Percentiles rank a stretch among this genome's conserved stretches.
phyloP scores from a whole-genome alignment of 2,113 vertebrate species.

The Turdus rufiventris region DNA sequence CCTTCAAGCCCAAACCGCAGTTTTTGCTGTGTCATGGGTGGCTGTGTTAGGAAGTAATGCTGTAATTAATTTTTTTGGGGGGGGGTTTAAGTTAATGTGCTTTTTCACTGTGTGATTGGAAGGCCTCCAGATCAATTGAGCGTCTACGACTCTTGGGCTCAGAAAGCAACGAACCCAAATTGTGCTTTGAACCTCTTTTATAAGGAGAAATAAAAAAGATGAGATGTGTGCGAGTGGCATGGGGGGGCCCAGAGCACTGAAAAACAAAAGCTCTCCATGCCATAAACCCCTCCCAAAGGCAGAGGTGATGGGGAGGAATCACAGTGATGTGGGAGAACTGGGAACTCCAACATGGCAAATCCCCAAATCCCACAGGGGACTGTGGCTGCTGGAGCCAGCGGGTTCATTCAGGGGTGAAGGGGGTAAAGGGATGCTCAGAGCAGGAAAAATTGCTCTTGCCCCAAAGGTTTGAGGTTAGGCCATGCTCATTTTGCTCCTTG shows the following conservation, averaged over 20 bases:
- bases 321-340: fast-evolving
- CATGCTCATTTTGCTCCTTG: not conserved
- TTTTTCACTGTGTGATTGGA: not conserved
- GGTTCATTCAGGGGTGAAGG: not conserved
- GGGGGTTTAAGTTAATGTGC: not conserved
- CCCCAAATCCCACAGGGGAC: fast-evolving
- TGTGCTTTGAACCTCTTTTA: not conserved
- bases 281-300: not conserved
- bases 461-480: not conserved
- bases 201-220: fast-evolving
- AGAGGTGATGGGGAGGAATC: too few species aligned
- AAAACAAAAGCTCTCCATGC: fast-evolving
- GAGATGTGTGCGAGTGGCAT: not conserved
- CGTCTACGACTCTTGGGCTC: fast-evolving
- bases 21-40: not conserved
- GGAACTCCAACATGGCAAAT: not conserved
- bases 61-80: not conserved
- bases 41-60: not conserved
- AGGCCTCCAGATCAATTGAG: not conserved
- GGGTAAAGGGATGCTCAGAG: not conserved
- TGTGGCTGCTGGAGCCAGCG: fast-evolving
- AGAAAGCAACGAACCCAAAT: fast-evolving
- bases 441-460: not conserved
- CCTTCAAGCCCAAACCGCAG: not conserved
- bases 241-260: not conserved